phyloP scores from a whole-genome alignment of 2,888 invertebrate genomes.

The Sphecodes monilicornis region DNA sequence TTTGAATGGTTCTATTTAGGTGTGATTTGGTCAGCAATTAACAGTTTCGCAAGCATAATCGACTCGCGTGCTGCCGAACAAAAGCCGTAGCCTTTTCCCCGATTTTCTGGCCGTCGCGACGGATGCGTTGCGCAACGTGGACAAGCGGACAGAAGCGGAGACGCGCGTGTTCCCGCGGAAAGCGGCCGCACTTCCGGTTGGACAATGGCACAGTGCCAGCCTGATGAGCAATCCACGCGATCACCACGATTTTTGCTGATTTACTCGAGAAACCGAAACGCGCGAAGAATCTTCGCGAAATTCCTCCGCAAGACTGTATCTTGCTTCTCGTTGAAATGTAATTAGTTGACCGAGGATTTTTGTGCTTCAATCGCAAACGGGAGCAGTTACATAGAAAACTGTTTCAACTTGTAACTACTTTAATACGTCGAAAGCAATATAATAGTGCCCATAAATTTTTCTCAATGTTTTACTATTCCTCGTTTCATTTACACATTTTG shows the following conservation, averaged over 20 bases:
- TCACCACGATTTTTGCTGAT: background rate
- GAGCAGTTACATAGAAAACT: too few species aligned
- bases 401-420: background rate
- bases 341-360: background rate
- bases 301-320: too few species aligned
- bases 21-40: background rate
- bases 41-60: background rate
- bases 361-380: background rate
- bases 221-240: constrained; percentile 19
- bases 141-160: constrained; percentile 51
- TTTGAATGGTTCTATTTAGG: background rate
- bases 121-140: constrained; percentile 55
- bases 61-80: constrained; percentile 1
- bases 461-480: background rate
- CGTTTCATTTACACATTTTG: too few species aligned
- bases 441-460: background rate
- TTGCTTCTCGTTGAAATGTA: background rate
- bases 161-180: constrained; percentile 52
- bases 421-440: background rate
- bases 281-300: background rate
- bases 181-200: constrained; percentile 54
- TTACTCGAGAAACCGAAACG: background rate
- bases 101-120: constrained; percentile 35
- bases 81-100: constrained; percentile 50
- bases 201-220: constrained; percentile 58